A percentile compares a stretch with the other conserved stretches of the same genome.
phyloP scores from a whole-genome alignment of 2,888 invertebrate genomes.

The Xanthia icteritia region DNA sequence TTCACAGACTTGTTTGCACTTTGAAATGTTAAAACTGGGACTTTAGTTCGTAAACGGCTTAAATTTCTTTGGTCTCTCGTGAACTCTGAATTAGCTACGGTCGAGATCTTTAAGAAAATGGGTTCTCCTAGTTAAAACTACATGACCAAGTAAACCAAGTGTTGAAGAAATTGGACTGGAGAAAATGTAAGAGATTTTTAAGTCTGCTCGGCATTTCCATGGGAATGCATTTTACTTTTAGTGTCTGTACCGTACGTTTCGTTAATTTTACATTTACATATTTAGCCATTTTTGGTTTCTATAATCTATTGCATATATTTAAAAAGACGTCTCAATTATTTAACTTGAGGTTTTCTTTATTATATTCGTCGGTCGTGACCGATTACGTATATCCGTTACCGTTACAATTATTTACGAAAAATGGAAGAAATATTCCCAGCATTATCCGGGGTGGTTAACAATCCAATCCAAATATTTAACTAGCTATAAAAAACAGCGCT shows the following conservation, averaged over 20 bases:
- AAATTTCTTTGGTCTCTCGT: slow-evolving; percentile 75
- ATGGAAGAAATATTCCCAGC: background rate
- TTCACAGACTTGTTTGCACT: slow-evolving; percentile 82
- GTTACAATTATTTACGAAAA: background rate
- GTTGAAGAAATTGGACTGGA: slow-evolving; percentile 12
- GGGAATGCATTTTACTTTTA: background rate
- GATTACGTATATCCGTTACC: slow-evolving; percentile 2
- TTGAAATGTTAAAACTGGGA: slow-evolving; percentile 81
- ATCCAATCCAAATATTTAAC: slow-evolving; percentile 50
- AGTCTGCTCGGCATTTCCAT: background rate
- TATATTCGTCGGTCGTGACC: slow-evolving; percentile 1
- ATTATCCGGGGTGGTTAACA: slow-evolving; percentile 23
- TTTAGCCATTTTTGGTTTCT: background rate
- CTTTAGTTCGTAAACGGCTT: slow-evolving; percentile 75
- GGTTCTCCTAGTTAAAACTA: slow-evolving; percentile 54
- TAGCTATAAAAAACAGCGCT: slow-evolving; percentile 33
- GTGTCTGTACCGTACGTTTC: background rate
- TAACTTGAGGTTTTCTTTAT: slow-evolving; percentile 6
- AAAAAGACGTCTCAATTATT: background rate
- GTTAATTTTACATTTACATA: background rate
- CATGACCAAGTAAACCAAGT: slow-evolving; percentile 37
- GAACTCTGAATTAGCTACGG: slow-evolving; percentile 77
- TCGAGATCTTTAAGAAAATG: slow-evolving; percentile 66
- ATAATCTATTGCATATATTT: slow-evolving; percentile 13
- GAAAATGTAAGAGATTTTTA: slow-evolving; percentile 7